Base-by-base conservation (phyloP, 2,888 invertebrate species). In the Drosophila prolongata region DNA sequence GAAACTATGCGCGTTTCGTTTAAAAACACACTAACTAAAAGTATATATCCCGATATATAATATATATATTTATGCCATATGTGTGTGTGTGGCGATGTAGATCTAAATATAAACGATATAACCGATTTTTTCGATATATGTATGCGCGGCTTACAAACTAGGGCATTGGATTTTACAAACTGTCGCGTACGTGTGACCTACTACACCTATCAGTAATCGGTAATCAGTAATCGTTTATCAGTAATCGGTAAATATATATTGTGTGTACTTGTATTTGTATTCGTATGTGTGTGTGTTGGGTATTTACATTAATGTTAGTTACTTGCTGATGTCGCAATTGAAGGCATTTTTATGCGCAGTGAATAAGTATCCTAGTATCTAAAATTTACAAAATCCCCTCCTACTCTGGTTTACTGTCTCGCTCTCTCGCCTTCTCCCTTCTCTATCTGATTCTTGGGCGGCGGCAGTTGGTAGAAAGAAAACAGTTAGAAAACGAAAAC, bases 291-390 rank as follows among this genome's bases (percentile, higher is more conserved):
- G 34, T 47, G 46, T 55, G 34, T 55, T 56, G 52, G 47, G 27
- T 85, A 81, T 81, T 76, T 82, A 81, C 85, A 81, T 54, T 81
- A 76, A 76, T 69, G 77, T 81, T 80, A 66, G 68, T 81, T 67
- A 58, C 65, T 79, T 72, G 61, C 50, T 69, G 78, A 40, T 79
- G 65, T 81, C 77, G 82, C 80, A 78, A 74, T 82, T 61, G 61
- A 81, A 81, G 81, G 81, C 81, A 85, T 84, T 84, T 73, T 69
- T 79, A 83, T 85, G 82, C 82, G 78, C 72, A 76, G 66, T 79
- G 62, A 62, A 62, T 62, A 60, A 62, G 60, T 62, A 62, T 62
- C 60, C 59, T 62, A 62, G 24, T 62, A 47, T 47, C 47, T 59
- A 62, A 62, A 62, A 59, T 59, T 47, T 62, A 62, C 62, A 62